Evolutionary conservation across 2,797 vertebrate genomes (phyloP), one percentile per base, ranked within the genome.

Genomic region (Lates japonicus): DNA sequence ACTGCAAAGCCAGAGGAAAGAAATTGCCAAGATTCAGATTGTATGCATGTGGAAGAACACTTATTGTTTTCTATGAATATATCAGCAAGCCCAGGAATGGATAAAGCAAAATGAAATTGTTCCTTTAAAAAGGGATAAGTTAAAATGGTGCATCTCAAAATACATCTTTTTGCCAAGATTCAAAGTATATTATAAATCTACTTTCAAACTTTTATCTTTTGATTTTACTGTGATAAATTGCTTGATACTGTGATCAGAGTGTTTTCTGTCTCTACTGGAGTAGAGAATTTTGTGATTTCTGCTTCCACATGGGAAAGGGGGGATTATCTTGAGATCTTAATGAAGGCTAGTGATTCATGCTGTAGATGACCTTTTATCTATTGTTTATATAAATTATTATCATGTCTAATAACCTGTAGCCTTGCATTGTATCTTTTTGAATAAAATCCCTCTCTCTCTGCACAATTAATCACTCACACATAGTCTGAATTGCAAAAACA

Each of bases 51-150:
- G 78, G 74, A 88, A 82, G 83, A 88, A 88, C 86, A 69, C 83
- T 88, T 88, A 90, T 92, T 93, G 90, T 91, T 93, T 94, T 91
- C 86, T 83, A 92, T 94, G 91, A 94, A 93, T 95, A 94, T 80
- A 93, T 93, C 93, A 92, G 85, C 61, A 77, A 41, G 76, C 35
- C 62, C 37, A 62, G 25, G 65, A 66, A 75, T 72, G 84, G 70
- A 79, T 80, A 66, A 87, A 86, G 51, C 44, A 70, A 88, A 87
- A 81, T 87, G 74, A 85, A 90, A 88, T 78, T 44, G 46, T 80
- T 81, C 79, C 67, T 74, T 31, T 82, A 70, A 85, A 91, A 88
- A 67, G 20, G 55, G 20, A 77, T 66, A 76, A 83, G 72, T 82
- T 75, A 90, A 91, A 86, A 87, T 39, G 20, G 35, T 80, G 51